Conservation (phyloP, 1,140 invertebrate species). For the Bombus turneri region DNA sequence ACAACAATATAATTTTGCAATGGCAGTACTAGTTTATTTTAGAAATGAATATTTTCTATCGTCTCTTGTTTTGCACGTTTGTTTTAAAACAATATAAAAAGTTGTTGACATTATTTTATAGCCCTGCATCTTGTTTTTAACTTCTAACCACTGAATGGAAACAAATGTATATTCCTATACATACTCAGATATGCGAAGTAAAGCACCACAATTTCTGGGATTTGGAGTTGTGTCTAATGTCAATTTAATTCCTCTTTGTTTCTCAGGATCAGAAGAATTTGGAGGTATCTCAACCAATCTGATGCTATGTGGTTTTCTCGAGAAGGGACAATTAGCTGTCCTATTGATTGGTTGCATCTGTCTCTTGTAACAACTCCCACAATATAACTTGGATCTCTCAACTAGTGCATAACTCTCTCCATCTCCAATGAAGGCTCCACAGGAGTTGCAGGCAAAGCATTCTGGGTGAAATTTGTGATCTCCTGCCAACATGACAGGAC, state of each 20-base stretch:
- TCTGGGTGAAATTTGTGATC: constrained; percentile 98
- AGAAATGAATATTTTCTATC: neutral
- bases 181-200: constrained; percentile 86
- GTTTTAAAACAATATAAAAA: constrained; percentile 7
- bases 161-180: constrained; percentile 64
- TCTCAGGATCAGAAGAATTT: constrained; percentile 80
- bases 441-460: constrained; percentile 94
- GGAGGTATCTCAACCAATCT: constrained; percentile 90
- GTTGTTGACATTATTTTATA: neutral
- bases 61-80: constrained; percentile 18
- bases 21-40: neutral
- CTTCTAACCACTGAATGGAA: neutral
- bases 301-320: constrained; percentile 89
- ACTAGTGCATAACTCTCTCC: constrained; percentile 95
- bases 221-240: constrained; percentile 82
- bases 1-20: constrained; percentile 27
- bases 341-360: constrained; percentile 84
- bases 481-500: constrained; percentile 96
- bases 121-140: neutral
- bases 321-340: constrained; percentile 83
- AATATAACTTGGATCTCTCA: constrained; percentile 94
- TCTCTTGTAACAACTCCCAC: constrained; percentile 83
- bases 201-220: constrained; percentile 79
- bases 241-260: constrained; percentile 84
- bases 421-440: constrained; percentile 93